Percentiles rank a stretch among this genome's conserved stretches.
Conservation (phyloP, 2,797 vertebrate species). For the Spondyliosoma cantharus region DNA sequence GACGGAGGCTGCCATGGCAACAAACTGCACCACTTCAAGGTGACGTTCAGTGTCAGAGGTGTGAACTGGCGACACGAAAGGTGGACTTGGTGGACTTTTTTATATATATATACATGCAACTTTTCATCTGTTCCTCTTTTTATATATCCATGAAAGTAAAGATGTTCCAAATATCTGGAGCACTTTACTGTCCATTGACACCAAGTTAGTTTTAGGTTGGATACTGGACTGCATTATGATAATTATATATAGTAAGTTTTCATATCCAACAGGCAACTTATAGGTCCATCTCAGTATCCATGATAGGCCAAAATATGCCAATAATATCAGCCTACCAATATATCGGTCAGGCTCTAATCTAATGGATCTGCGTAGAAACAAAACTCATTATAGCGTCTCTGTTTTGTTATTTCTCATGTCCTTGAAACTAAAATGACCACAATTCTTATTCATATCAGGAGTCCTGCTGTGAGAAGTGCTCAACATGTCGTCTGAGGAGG, state of each 20-base stretch:
- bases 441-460: slow-evolving; percentile 28
- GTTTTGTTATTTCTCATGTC: neutral
- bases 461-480: slow-evolving; percentile 16
- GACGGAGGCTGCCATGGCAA: neutral
- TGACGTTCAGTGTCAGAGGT: neutral
- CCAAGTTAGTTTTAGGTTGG: too few species aligned
- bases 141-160: neutral
- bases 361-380: neutral
- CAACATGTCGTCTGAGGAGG: slow-evolving; percentile 73
- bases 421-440: neutral
- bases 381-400: neutral
- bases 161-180: neutral
- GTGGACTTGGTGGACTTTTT: too few species aligned
- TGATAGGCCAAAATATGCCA: too few species aligned
- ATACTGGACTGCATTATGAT: too few species aligned
- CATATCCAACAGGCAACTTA: too few species aligned
- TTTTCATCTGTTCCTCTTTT: neutral
- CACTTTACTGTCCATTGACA: neutral
- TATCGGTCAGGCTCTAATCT: too few species aligned
- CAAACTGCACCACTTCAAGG: neutral
- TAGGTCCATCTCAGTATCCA: too few species aligned
- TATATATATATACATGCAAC: neutral
- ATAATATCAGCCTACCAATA: too few species aligned
- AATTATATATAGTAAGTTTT: too few species aligned
- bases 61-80: neutral